Evolutionary conservation across 2,888 invertebrate species (phyloP).

Genomic region (Drosophila ochracea): DNA sequence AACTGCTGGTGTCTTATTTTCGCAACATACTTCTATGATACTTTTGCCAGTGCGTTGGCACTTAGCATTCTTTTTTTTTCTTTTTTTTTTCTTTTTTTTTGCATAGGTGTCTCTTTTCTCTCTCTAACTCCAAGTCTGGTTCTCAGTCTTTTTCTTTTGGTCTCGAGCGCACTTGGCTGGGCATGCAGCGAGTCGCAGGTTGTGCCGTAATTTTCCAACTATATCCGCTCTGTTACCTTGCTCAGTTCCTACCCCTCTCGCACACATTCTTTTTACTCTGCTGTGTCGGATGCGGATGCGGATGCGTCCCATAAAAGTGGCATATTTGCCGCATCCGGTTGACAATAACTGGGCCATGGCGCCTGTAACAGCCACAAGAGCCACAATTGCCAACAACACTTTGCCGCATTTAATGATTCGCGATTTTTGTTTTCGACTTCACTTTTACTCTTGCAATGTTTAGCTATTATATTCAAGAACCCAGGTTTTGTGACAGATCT

Average conservation of each 20-base stretch:
- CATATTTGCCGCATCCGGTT: conserved; percentile 82
- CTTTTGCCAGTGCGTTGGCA: conserved; percentile 59
- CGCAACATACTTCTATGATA: conserved; percentile 53
- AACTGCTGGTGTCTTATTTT: conserved; percentile 48
- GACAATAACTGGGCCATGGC: conserved; percentile 72
- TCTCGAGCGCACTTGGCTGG: conserved; percentile 17
- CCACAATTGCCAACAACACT: conserved; percentile 12
- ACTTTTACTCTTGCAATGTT: conserved; percentile 17
- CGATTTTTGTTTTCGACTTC: conserved; percentile 38
- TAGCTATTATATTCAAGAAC: neutral
- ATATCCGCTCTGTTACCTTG: conserved; percentile 75
- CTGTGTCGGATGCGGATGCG: conserved; percentile 68
- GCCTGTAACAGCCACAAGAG: conserved; percentile 18
- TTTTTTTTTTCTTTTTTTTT: conserved; percentile 32
- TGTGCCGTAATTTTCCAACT: conserved; percentile 77
- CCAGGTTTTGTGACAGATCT: neutral
- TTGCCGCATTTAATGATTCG: conserved; percentile 40
- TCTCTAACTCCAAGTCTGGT: neutral
- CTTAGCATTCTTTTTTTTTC: conserved; percentile 44
- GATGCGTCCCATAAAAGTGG: conserved; percentile 76
- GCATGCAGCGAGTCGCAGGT: conserved; percentile 65
- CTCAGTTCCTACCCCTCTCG: conserved; percentile 22
- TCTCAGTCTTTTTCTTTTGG: neutral
- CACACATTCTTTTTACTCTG: conserved; percentile 3
- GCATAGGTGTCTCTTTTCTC: conserved; percentile 16